These are phyloP conservation scores for Luidia sarsii DNA, from an alignment of 53 echinoderm and acorn worm genomes.

Conservation along the genomic window DNA sequence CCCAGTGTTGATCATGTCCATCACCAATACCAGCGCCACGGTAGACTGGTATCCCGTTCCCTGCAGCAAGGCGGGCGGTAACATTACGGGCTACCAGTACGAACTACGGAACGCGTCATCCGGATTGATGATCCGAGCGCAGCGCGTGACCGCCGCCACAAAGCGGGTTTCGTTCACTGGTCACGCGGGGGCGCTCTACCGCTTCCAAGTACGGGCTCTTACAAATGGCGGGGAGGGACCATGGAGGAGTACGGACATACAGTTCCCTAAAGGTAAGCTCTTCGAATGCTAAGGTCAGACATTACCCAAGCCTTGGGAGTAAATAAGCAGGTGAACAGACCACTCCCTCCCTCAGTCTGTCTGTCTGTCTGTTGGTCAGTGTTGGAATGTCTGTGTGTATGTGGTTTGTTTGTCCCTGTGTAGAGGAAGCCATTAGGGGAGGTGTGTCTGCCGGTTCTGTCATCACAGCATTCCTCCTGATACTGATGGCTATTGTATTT, in stretches of 20 bases:
- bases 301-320: not conserved
- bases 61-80: conserved; percentile 29
- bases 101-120: not conserved
- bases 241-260: not conserved
- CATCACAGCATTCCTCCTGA: too few relatives aligned
- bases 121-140: not conserved
- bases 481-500: too few relatives aligned
- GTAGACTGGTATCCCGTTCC: conserved; percentile 24
- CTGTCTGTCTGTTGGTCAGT: too few relatives aligned
- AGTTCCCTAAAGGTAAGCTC: not conserved
- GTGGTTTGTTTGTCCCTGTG: too few relatives aligned
- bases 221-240: not conserved
- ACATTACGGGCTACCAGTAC: conserved; percentile 19
- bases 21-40: not conserved
- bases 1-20: not conserved
- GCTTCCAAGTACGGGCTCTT: not conserved
- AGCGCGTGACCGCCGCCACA: not conserved
- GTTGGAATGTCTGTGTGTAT: too few relatives aligned
- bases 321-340: too few relatives aligned
- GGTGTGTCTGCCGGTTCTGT: too few relatives aligned
- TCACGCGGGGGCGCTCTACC: not conserved
- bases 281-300: too few relatives aligned
- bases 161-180: not conserved
- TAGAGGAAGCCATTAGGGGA: too few relatives aligned
- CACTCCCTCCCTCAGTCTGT: too few relatives aligned